A percentile compares a stretch with the other conserved stretches of the same genome.
Evolutionary conservation across 2,113 vertebrate genomes (phyloP).

Genomic region (Ammodytes marinus): DNA sequence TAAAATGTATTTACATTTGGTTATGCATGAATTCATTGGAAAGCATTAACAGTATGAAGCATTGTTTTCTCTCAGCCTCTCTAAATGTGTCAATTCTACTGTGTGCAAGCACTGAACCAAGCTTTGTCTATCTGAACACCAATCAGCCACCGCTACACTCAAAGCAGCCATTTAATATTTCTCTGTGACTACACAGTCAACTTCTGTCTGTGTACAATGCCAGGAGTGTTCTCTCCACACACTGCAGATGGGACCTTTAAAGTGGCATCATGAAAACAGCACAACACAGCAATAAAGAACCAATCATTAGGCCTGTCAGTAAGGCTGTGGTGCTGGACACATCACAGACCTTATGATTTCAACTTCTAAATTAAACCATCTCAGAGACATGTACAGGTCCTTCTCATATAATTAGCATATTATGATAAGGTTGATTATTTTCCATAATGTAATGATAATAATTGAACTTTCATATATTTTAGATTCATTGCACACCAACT

Average conservation of each 20-base stretch:
- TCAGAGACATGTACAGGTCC: too few relatives aligned
- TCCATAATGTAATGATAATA: too few relatives aligned
- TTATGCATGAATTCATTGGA: slow-evolving; percentile 7
- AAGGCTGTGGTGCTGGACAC: neutral
- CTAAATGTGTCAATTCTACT: slow-evolving; percentile 2
- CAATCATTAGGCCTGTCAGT: neutral
- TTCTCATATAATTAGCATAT: too few relatives aligned
- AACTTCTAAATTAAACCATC: too few relatives aligned
- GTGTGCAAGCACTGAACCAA: slow-evolving; percentile 28
- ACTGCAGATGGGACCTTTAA: neutral
- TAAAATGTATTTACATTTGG: neutral
- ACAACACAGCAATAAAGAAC: neutral
- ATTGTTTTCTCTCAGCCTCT: neutral
- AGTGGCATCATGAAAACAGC: neutral
- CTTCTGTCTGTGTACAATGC: neutral
- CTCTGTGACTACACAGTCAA: slow-evolving; percentile 8
- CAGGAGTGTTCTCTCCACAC: neutral
- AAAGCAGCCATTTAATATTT: neutral
- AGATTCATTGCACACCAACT: too few relatives aligned
- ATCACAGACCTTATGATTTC: slow-evolving; percentile 18
- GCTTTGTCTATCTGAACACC: slow-evolving; percentile 13
- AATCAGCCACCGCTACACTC: neutral
- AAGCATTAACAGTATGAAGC: neutral
- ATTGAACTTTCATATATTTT: too few relatives aligned
- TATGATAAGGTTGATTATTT: too few relatives aligned